Evolutionary conservation across 1,140 invertebrate genomes (phyloP).

Genomic region (Hetaerina americana): DNA sequence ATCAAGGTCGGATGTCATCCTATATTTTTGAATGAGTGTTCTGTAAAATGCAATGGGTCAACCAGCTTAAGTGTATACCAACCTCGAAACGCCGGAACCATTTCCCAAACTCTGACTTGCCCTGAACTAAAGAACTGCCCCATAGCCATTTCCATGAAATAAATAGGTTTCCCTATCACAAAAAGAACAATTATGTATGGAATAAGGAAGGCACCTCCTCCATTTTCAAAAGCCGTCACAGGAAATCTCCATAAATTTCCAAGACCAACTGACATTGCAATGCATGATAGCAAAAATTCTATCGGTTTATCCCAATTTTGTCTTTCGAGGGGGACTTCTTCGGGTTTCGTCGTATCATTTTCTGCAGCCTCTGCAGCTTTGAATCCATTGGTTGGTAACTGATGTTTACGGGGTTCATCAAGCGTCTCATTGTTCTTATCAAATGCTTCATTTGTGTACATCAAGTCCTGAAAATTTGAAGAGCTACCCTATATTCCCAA

Average conservation of each 20-base stretch:
- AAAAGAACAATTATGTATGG: constrained; percentile 43
- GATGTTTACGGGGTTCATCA: too few species aligned
- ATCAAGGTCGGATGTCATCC: too few species aligned
- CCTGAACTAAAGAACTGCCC: constrained; percentile 35
- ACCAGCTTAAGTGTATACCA: neutral
- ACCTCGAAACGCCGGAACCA: constrained; percentile 29
- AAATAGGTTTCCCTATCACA: constrained; percentile 38
- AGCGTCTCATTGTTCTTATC: too few species aligned
- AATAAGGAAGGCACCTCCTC: constrained; percentile 38
- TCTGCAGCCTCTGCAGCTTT: too few species aligned
- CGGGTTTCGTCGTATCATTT: too few species aligned
- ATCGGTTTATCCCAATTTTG: constrained; percentile 22
- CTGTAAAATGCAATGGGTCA: too few species aligned
- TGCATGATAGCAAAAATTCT: constrained; percentile 32
- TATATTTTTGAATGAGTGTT: too few species aligned
- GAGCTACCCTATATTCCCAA: too few species aligned
- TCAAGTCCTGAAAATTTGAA: too few species aligned
- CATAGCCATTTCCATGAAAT: constrained; percentile 31
- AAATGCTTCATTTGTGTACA: too few species aligned
- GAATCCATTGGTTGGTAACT: too few species aligned
- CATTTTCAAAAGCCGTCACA: constrained; percentile 31
- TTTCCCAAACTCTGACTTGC: constrained; percentile 28
- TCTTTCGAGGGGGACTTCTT: constrained; percentile 5
- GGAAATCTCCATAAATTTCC: constrained; percentile 40
- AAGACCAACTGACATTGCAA: constrained; percentile 36